phyloP scores from a whole-genome alignment of 2,888 invertebrate species.

The Carpatolechia fugitivella region DNA sequence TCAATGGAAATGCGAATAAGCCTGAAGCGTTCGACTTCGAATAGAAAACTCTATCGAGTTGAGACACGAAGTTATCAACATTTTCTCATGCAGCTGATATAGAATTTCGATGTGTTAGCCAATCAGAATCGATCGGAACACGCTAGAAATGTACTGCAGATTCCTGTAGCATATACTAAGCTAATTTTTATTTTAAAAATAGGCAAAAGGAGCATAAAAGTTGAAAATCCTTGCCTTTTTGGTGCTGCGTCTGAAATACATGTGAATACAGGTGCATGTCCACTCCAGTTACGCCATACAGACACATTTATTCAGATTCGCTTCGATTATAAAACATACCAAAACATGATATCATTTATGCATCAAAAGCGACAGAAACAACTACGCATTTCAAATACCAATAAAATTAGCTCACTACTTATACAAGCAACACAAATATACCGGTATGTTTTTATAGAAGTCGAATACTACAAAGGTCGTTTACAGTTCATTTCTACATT shows the following conservation, averaged over 20 bases:
- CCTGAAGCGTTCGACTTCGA: neutral
- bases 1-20: neutral
- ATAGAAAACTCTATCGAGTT: neutral
- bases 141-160: neutral
- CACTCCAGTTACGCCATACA: no score
- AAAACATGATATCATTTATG: no score
- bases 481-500: neutral
- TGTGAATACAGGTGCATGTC: no score
- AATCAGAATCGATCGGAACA: neutral
- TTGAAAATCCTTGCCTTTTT: no score
- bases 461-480: slow-evolving; percentile 1
- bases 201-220: no score
- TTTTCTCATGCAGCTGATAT: slow-evolving; percentile 1
- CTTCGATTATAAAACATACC: no score
- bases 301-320: no score
- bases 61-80: neutral
- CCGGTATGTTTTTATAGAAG: neutral
- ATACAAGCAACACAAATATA: neutral
- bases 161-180: no score
- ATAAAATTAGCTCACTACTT: neutral
- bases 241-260: no score
- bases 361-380: neutral
- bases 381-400: neutral
- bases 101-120: neutral
- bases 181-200: no score